These are phyloP conservation scores for Nesogale talazaci DNA, from an alignment of 2,113 vertebrate genomes.

Conservation along the genomic window DNA sequence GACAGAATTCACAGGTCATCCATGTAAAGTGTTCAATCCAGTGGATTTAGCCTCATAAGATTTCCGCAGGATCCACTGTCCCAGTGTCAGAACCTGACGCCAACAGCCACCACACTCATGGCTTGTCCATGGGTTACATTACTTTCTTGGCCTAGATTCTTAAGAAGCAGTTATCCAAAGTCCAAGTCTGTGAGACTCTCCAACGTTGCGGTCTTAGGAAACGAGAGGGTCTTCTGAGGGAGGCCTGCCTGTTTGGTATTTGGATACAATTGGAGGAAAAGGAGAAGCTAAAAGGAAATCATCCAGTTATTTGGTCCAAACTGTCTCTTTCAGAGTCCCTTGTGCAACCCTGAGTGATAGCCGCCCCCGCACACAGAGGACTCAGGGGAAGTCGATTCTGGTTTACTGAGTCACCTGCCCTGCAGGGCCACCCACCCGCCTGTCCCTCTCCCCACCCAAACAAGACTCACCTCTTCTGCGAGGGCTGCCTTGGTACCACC, in stretches of 20 bases:
- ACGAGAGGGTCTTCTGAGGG: not conserved
- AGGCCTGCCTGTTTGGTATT: not conserved
- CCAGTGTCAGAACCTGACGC: not conserved
- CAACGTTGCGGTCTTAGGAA: not conserved
- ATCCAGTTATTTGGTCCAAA: not conserved
- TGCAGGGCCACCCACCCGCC: not conserved
- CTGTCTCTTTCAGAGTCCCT: not conserved
- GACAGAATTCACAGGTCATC: slow-evolving; percentile 1
- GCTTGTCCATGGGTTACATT: not conserved
- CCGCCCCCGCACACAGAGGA: not conserved
- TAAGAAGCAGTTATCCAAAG: not conserved
- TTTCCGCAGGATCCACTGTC: slow-evolving; percentile 4
- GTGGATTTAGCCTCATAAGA: not conserved
- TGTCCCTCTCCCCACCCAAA: not conserved
- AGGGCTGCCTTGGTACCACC: not conserved
- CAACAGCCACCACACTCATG: not conserved
- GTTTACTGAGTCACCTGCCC: not conserved
- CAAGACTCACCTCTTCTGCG: not conserved
- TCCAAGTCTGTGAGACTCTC: slow-evolving; percentile 9
- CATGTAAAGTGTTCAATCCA: not conserved
- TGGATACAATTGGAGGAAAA: not conserved
- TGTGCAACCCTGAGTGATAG: not conserved
- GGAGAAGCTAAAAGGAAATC: not conserved
- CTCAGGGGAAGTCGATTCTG: not conserved
- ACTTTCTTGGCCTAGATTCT: not conserved